phyloP scores from a whole-genome alignment of 2,113 vertebrate species.

The Ariopsis seemanni region DNA sequence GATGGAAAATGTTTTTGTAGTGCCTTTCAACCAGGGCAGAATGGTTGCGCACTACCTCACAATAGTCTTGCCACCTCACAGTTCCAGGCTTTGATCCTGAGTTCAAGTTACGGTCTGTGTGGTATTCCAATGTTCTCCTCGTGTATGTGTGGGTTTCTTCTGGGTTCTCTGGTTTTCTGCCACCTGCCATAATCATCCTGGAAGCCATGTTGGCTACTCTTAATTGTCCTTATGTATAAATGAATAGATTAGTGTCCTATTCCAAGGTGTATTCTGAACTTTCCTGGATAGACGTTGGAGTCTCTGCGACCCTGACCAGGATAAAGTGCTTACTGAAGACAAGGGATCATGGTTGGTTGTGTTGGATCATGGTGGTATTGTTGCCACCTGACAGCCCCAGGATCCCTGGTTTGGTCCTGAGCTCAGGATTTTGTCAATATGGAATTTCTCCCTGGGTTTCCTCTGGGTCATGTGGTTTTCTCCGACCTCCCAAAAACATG shows the following conservation, averaged over 20 bases:
- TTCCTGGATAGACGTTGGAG: neutral
- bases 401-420: neutral
- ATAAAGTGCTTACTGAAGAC: neutral
- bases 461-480: neutral
- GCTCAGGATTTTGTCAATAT: neutral
- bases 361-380: neutral
- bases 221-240: neutral
- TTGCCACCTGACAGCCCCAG: neutral
- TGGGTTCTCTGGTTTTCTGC: neutral
- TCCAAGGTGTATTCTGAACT: neutral
- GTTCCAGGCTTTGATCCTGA: neutral
- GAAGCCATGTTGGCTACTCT: neutral
- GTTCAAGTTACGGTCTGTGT: neutral
- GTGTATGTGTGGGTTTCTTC: neutral
- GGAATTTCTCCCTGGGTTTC: neutral
- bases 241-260: neutral
- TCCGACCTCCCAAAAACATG: neutral
- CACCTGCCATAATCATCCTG: neutral
- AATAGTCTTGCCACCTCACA: neutral
- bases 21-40: neutral
- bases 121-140: neutral
- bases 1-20: neutral
- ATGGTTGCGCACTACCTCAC: neutral
- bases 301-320: neutral
- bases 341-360: neutral